A percentile compares a stretch with the other conserved stretches of the same genome.
Evolutionary conservation across 2,113 vertebrate genomes (phyloP).

Genomic region (Eulemur macaco): DNA sequence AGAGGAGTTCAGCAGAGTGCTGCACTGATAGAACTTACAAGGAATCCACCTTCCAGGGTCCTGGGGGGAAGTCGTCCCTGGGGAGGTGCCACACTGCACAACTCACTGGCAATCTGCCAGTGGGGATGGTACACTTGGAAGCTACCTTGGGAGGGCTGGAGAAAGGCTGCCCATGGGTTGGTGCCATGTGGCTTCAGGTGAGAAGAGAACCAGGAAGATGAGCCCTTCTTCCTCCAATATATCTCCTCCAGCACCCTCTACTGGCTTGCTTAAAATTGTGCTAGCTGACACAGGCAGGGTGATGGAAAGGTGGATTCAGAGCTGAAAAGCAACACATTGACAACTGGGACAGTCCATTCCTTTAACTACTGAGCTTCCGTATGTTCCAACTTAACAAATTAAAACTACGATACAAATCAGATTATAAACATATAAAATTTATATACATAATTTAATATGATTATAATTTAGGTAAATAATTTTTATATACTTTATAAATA

Average conservation of each 20-base stretch:
- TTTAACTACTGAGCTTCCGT: neutral
- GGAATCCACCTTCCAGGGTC: neutral
- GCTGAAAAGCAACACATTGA: neutral
- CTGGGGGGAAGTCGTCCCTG: neutral
- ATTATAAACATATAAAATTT: neutral
- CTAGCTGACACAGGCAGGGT: neutral
- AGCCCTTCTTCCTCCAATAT: neutral
- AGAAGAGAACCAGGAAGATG: neutral
- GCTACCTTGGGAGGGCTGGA: neutral
- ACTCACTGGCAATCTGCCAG: neutral
- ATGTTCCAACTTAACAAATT: neutral
- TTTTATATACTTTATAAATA: neutral
- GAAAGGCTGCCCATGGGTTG: neutral
- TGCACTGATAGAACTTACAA: accelerated
- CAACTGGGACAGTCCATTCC: neutral
- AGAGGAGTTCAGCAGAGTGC: neutral
- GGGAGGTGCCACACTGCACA: neutral
- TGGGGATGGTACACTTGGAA: neutral
- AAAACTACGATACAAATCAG: neutral
- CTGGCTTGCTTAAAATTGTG: neutral
- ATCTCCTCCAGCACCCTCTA: neutral
- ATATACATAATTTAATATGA: neutral
- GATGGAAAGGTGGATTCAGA: neutral
- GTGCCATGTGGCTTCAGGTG: neutral
- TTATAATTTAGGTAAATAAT: neutral